A percentile compares a stretch with the other conserved stretches of the same genome.
phyloP scores from a whole-genome alignment of 2,113 vertebrate species.

The Greenwoodochromis staneri region DNA sequence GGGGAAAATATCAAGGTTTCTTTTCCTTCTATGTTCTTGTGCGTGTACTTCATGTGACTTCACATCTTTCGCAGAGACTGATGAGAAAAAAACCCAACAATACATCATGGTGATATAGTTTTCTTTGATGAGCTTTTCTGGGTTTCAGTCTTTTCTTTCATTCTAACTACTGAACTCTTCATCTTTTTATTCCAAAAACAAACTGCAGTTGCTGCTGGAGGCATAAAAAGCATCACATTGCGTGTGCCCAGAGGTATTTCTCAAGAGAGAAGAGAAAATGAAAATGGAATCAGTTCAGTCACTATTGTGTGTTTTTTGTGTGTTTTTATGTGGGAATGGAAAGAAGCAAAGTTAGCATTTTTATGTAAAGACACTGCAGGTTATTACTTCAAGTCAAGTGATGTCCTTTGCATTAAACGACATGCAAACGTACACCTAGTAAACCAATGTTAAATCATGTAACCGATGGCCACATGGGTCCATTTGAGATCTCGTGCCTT shows the following conservation, averaged over 20 bases:
- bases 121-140: neutral
- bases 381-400: slow-evolving; percentile 10
- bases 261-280: slow-evolving; percentile 14
- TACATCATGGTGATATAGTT: neutral
- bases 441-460: neutral
- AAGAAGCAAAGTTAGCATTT: slow-evolving; percentile 14
- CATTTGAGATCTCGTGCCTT: neutral
- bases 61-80: neutral
- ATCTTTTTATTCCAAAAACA: slow-evolving; percentile 28
- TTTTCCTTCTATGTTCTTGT: neutral
- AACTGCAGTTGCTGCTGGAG: neutral
- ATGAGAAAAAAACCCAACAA: neutral
- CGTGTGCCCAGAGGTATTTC: neutral
- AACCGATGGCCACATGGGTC: neutral
- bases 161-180: neutral
- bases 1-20: neutral
- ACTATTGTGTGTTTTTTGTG: neutral
- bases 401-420: neutral
- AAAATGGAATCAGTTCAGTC: slow-evolving; percentile 12
- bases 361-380: neutral
- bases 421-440: neutral
- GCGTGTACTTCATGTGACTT: neutral
- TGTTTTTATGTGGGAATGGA: neutral
- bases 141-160: neutral
- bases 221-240: neutral